phyloP scores from a whole-genome alignment of 2,888 invertebrate genomes.

The Aporophyla nigra region DNA sequence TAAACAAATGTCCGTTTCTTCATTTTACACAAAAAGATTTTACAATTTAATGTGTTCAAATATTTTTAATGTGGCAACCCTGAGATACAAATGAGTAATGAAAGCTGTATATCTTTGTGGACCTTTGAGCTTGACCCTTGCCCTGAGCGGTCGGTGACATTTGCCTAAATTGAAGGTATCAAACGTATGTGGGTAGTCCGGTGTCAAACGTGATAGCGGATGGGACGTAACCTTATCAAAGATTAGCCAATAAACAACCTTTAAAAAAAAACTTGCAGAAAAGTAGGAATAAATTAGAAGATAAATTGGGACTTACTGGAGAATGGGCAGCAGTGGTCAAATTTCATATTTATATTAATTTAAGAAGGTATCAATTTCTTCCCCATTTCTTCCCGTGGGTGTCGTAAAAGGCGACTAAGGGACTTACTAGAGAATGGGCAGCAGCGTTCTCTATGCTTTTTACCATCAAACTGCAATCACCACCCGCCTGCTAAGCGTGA shows the following conservation, averaged over 20 bases:
- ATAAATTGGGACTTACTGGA: too few species aligned
- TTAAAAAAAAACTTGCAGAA: not conserved
- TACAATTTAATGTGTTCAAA: not conserved
- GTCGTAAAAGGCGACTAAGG: too few species aligned
- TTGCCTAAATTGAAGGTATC: slow-evolving; percentile 21
- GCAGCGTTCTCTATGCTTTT: too few species aligned
- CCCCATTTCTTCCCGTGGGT: too few species aligned
- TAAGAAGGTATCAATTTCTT: too few species aligned
- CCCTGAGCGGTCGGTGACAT: slow-evolving; percentile 27
- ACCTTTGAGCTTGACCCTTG: slow-evolving; percentile 16
- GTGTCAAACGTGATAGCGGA: slow-evolving; percentile 11
- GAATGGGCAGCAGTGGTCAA: too few species aligned
- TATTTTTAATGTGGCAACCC: not conserved
- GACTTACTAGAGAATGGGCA: too few species aligned
- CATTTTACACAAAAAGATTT: too few species aligned
- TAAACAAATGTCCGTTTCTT: too few species aligned
- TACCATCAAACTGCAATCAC: too few species aligned
- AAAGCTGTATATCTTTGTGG: slow-evolving; percentile 19
- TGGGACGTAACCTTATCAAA: slow-evolving; percentile 30
- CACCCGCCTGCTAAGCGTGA: too few species aligned
- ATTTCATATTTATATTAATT: too few species aligned
- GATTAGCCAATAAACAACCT: not conserved
- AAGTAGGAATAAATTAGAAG: not conserved
- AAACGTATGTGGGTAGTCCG: slow-evolving; percentile 6
- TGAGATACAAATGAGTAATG: slow-evolving; percentile 18